Percentiles rank a stretch among this genome's conserved stretches.
Conservation (phyloP, 2,113 vertebrate genomes). For the Tor tambroides region DNA sequence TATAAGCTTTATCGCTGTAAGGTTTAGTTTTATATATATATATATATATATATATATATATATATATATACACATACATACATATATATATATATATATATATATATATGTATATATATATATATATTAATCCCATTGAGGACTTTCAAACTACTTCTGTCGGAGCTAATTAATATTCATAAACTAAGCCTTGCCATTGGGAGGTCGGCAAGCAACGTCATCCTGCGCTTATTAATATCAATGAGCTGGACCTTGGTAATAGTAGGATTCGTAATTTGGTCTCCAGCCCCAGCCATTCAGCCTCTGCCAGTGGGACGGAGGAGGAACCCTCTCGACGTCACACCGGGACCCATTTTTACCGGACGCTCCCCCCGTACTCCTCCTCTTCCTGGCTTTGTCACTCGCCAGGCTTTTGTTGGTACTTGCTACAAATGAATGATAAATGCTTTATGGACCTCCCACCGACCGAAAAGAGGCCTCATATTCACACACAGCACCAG, state of each 20-base stretch:
- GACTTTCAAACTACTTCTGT: not conserved
- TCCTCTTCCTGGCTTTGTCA: slow-evolving; percentile 69
- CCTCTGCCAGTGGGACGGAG: slow-evolving; percentile 53
- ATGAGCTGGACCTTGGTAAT: not conserved
- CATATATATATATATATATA: no score
- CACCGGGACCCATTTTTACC: slow-evolving; percentile 68
- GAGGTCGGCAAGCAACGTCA: not conserved
- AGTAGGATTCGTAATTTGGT: slow-evolving; percentile 27
- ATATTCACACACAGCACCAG: not conserved
- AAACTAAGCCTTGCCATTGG: not conserved
- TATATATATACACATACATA: no score
- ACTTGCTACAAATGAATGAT: slow-evolving; percentile 34
- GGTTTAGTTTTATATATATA: no score
- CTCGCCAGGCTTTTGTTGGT: slow-evolving; percentile 68
- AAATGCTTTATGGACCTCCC: not conserved
- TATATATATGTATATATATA: no score
- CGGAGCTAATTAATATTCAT: slow-evolving; percentile 7
- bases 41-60: no score
- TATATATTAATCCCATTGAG: not conserved
- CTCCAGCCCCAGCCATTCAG: slow-evolving; percentile 66
- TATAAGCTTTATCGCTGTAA: no score
- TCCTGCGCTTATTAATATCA: not conserved
- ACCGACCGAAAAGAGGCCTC: not conserved
- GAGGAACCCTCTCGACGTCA: slow-evolving; percentile 74
- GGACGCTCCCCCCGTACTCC: slow-evolving; percentile 30